Percentiles rank a stretch among this genome's conserved stretches.
Evolutionary conservation across 2,797 vertebrate genomes (phyloP).

Genomic region (Echiichthys vipera): DNA sequence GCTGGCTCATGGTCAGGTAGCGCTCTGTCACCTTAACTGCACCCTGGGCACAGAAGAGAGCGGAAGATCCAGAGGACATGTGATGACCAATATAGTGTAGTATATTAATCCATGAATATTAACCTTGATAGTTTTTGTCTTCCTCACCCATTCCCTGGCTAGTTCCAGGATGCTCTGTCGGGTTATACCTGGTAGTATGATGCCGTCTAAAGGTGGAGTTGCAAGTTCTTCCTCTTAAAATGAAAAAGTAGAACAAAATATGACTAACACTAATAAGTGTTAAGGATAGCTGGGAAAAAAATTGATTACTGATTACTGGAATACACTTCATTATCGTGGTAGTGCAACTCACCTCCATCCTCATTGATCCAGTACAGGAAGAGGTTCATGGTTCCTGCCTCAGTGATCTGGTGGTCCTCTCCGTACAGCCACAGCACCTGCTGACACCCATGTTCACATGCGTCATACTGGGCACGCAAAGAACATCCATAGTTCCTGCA

Average conservation of each 20-base stretch:
- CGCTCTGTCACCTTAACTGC: constrained; percentile 91
- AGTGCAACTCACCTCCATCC: constrained; percentile 85
- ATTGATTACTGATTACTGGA: neutral
- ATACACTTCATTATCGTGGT: too few relatives aligned
- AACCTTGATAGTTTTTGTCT: neutral
- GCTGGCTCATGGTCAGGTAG: constrained; percentile 89
- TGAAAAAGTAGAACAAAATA: neutral
- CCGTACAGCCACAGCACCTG: constrained; percentile 95
- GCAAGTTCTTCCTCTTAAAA: constrained; percentile 90
- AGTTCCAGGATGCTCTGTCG: constrained; percentile 92
- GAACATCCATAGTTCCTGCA: constrained; percentile 91
- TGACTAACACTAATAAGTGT: neutral
- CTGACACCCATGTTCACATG: constrained; percentile 86
- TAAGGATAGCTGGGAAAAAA: neutral
- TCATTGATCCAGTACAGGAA: constrained; percentile 95
- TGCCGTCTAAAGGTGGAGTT: constrained; percentile 92
- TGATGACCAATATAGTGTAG: neutral
- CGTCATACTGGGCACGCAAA: constrained; percentile 88
- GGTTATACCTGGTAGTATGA: constrained; percentile 92
- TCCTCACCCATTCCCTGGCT: constrained; percentile 86
- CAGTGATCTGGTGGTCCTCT: constrained; percentile 91
- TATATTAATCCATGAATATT: neutral
- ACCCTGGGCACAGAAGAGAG: constrained; percentile 72
- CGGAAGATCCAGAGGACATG: neutral
- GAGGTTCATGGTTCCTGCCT: constrained; percentile 94